These are phyloP conservation scores for Atta cephalotes DNA, from an alignment of 1,140 invertebrate genomes.

Conservation along the genomic window DNA sequence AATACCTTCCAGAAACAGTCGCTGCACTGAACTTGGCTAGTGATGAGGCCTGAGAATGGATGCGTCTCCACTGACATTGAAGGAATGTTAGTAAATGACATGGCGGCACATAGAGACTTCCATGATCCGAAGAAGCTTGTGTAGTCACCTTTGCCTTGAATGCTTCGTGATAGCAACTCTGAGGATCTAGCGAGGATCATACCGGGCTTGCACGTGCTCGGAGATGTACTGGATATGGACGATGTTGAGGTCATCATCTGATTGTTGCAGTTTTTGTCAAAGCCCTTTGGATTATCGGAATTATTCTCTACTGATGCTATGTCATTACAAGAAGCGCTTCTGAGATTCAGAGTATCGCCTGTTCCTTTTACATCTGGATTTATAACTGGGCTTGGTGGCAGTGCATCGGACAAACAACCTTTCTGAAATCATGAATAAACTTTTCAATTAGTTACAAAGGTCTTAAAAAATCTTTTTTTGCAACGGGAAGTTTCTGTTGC, in stretches of 20 bases:
- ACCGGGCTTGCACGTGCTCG: constrained; percentile 78
- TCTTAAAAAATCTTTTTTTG: constrained; percentile 14
- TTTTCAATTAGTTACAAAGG: constrained; percentile 2
- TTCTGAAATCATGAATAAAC: constrained; percentile 81
- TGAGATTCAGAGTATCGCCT: constrained; percentile 76
- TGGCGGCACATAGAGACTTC: constrained; percentile 81
- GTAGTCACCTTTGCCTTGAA: constrained; percentile 51
- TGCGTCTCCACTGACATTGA: constrained; percentile 84
- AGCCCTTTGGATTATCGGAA: constrained; percentile 68
- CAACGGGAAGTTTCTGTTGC: not conserved
- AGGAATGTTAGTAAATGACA: constrained; percentile 75
- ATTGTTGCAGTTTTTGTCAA: constrained; percentile 78
- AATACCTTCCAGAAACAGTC: constrained; percentile 92
- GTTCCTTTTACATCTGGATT: constrained; percentile 77
- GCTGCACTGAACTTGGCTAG: constrained; percentile 93
- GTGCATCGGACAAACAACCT: constrained; percentile 91
- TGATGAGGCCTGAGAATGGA: constrained; percentile 93
- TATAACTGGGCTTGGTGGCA: constrained; percentile 80
- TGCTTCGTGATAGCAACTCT: constrained; percentile 77
- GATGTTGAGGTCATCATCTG: constrained; percentile 75
- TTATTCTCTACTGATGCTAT: constrained; percentile 77
- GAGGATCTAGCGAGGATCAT: constrained; percentile 84
- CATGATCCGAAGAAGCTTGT: constrained; percentile 77
- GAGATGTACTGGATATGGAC: constrained; percentile 78
- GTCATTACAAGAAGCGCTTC: constrained; percentile 84